Base-by-base conservation (phyloP, 2,113 vertebrate genomes). In the Apteryx owenii region DNA sequence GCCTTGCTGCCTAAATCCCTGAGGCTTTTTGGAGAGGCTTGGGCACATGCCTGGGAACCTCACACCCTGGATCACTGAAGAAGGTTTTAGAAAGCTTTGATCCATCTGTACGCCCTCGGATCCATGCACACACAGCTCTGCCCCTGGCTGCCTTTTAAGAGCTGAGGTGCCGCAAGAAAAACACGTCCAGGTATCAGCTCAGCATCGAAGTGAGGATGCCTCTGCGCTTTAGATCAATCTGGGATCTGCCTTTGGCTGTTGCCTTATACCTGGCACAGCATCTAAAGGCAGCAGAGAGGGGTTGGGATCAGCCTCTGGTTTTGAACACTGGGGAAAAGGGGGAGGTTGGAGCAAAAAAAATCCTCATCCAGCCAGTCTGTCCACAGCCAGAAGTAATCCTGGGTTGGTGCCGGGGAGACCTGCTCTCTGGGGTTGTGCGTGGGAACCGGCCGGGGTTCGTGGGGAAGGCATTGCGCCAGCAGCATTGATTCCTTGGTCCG, bases 1-100 rank as follows among this genome's bases (percentile, higher is more conserved):
- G 9, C 14, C 8, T 23, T 40, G 28, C 21, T 58, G 26, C 25
- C 62, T 48, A 46, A 61, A 38, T 64, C 38, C 50, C 25, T 36
- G 61, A 62, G 65, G 8, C 6, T 82, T 76, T 29, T n/a, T 10
- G 9, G 72, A 6, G 65, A 38, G 62, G 72, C 8, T 84, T 0
- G 1, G 58, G 56, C 29, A 40, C 33, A 54, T 38, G 61, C 22
- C 61, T 22, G 46, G 54, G 19, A 90, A 1, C 62, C 9, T 0
- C 0, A 16, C 25, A 54, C 11, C 60, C 64, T 0, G 1, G 13
- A 42, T 0, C 20, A 9, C 3, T 2, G 62, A 61, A 0, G 3
- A 50, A 28, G 66, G 10, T 10, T 2, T 0, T 2, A 10, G 69
- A 33, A 21, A 79, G 54, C 46, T 85, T 26, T 53, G 70, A 2